phyloP scores from a whole-genome alignment of 2,888 invertebrate genomes.

The Synergus itoensis region DNA sequence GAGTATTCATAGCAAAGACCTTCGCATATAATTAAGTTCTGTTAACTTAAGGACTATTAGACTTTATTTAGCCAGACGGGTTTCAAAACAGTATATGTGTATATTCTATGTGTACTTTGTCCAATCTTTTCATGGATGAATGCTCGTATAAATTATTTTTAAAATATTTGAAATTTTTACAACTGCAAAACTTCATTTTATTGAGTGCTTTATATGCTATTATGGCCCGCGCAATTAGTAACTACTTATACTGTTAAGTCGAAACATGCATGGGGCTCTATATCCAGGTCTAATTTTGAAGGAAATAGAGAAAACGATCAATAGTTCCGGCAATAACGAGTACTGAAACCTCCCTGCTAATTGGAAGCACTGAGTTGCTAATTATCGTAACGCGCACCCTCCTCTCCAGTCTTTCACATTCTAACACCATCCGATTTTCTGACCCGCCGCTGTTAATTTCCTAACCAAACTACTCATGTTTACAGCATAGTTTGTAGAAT shows the following conservation, averaged over 20 bases:
- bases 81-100: too few species aligned
- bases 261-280: background rate
- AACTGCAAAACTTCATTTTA: background rate
- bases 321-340: conserved; percentile 7
- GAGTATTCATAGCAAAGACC: background rate
- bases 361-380: conserved; percentile 1
- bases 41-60: background rate
- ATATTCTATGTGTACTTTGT: too few species aligned
- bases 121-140: too few species aligned
- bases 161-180: too few species aligned
- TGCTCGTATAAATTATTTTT: too few species aligned
- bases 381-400: conserved; percentile 1
- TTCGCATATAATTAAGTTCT: background rate
- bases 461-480: background rate
- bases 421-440: background rate
- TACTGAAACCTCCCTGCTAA: background rate
- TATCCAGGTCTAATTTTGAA: background rate
- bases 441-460: background rate
- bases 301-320: background rate
- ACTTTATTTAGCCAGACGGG: too few species aligned
- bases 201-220: background rate
- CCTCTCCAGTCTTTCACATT: background rate
- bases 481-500: background rate
- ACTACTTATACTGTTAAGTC: background rate
- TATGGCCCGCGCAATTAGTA: background rate